Percentiles rank a stretch among this genome's conserved stretches.
Evolutionary conservation across 2,113 vertebrate genomes (phyloP).

Genomic region (Cepphus grylle): DNA sequence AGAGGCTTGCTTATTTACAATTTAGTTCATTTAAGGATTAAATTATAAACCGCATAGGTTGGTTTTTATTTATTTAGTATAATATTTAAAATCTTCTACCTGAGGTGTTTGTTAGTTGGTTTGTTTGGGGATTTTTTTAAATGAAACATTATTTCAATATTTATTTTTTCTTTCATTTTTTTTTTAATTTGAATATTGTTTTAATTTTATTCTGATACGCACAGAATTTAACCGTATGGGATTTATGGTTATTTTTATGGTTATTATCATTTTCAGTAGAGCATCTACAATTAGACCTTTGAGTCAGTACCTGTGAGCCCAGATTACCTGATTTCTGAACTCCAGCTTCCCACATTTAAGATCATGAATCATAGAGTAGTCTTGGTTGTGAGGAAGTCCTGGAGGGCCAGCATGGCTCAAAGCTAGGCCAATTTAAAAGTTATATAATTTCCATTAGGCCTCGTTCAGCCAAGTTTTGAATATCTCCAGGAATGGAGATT

Average conservation of each 20-base stretch:
- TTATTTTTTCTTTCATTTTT: not conserved
- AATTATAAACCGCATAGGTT: not conserved
- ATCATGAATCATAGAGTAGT: too few relatives aligned
- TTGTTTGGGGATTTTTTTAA: not conserved
- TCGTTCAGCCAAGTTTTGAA: not conserved
- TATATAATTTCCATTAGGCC: not conserved
- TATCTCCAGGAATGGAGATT: not conserved
- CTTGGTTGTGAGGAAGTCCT: not conserved
- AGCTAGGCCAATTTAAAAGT: not conserved
- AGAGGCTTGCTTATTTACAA: not conserved
- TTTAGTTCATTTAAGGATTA: not conserved
- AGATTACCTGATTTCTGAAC: not conserved
- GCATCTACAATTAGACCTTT: not conserved
- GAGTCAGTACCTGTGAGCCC: not conserved
- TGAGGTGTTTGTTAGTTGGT: rapidly evolving
- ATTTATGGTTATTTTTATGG: not conserved
- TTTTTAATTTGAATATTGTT: not conserved
- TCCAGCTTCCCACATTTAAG: not conserved
- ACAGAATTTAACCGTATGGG: not conserved
- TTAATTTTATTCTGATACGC: not conserved
- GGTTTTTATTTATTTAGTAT: not conserved
- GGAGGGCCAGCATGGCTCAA: not conserved
- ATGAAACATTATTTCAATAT: not conserved
- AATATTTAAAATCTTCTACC: not conserved
- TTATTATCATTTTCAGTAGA: not conserved